Evolutionary conservation across 2,797 vertebrate genomes (phyloP), one percentile per base, ranked within the genome.

Genomic region (Manis crassicaudata): DNA sequence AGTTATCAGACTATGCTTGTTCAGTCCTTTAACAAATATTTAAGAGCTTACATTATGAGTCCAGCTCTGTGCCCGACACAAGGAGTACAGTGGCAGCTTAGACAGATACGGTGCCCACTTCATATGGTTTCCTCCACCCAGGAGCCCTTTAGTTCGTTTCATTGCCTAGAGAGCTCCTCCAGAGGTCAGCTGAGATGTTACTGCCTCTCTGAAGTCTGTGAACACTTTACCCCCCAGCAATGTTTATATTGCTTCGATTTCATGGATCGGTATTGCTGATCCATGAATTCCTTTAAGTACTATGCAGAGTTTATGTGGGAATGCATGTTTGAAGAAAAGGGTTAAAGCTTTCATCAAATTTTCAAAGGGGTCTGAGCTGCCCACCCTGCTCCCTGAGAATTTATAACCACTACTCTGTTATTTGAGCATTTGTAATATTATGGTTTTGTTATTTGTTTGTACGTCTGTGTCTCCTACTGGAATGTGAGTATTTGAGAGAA

Each of bases 271-370:
- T 90, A 87, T 77, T 79, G 40, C 7, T 1, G 58, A 43, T 70
- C n/a, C 60, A 16, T 14, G 54, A 80, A 43, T 91, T 21, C n/a
- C 12, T 52, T 80, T 73, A 76, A 90, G 7, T 65, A 67, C 60
- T 65, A n/a, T 50, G 43, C 18, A 72, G 12, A 58, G 68, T 73
- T 35, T 68, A 56, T 32, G 0, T 92, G 54, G 35, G 46, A 92
- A 92, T 93, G 29, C 58, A 14, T 83, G 10, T 60, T 82, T 94
- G 81, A 87, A 84, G 46, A 91, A 81, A 85, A 46, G n/a, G 14
- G 3, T 9, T 68, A 29, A 76, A 17, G 9, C 52, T 56, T 73
- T 56, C 60, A 25, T 83, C 54, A 58, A 2, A 54, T 86, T 76
- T 95, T 79, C 75, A 73, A 20, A 50, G 32, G 35, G 7, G 4